Percentiles rank a stretch among this genome's conserved stretches.
phyloP scores from a whole-genome alignment of 2,888 invertebrate genomes.

The Caenorhabditis sulstoni region DNA sequence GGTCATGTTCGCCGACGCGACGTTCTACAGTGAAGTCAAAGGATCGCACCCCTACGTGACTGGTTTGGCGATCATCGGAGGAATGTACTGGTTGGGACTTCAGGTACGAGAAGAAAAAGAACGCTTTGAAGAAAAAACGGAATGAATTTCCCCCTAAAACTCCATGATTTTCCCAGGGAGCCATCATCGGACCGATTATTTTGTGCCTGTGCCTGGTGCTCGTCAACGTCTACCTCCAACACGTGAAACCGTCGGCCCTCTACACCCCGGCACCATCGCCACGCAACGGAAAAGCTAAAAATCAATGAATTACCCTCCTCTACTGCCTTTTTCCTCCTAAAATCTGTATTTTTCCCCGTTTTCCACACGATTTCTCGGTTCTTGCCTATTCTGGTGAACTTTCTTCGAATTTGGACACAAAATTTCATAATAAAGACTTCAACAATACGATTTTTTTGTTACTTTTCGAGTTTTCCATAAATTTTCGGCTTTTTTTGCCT shows the following conservation, averaged over 20 bases:
- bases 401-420: not conserved
- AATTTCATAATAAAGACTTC: conserved; percentile 29
- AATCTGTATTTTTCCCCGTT: conserved; percentile 4
- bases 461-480: not conserved
- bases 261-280: conserved; percentile 44
- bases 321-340: conserved; percentile 4
- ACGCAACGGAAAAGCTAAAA: conserved; percentile 14
- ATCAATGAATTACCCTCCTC: not conserved
- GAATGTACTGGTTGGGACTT: conserved; percentile 95
- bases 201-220: conserved; percentile 95
- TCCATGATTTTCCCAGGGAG: conserved; percentile 85
- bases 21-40: conserved; percentile 96
- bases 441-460: not conserved
- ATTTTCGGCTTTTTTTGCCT: not conserved
- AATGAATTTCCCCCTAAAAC: too few species aligned
- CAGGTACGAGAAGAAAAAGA: conserved; percentile 81
- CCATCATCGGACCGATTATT: conserved; percentile 94
- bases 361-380: conserved; percentile 18
- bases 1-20: conserved; percentile 92
- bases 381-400: conserved; percentile 31
- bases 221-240: conserved; percentile 84
- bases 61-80: conserved; percentile 96
- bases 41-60: conserved; percentile 97
- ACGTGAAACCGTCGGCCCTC: conserved; percentile 65
- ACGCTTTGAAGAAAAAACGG: too few species aligned